phyloP scores from a whole-genome alignment of 2,888 invertebrate genomes.

The Falcaria lacertinaria region DNA sequence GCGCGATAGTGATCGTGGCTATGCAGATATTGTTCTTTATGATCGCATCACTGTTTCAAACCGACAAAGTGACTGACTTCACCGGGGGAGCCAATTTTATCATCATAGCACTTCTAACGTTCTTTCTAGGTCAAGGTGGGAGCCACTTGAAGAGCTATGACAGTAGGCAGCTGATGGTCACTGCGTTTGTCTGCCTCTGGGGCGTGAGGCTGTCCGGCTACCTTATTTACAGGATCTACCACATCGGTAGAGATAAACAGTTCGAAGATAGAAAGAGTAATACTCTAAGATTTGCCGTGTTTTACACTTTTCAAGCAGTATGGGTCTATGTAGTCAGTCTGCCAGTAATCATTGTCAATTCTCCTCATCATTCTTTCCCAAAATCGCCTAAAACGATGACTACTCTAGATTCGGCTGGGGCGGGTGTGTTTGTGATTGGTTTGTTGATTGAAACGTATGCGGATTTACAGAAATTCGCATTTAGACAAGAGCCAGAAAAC shows the following conservation, averaged over 20 bases:
- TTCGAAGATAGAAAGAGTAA: slow-evolving; percentile 94
- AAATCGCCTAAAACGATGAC: slow-evolving; percentile 91
- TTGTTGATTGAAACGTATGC: slow-evolving; percentile 93
- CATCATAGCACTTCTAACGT: slow-evolving; percentile 91
- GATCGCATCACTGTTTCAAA: slow-evolving; percentile 90
- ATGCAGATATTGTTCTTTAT: slow-evolving; percentile 94
- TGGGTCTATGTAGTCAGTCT: slow-evolving; percentile 96
- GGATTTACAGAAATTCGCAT: slow-evolving; percentile 94
- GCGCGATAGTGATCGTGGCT: slow-evolving; percentile 90
- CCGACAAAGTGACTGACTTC: slow-evolving; percentile 95
- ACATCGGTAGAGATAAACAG: slow-evolving; percentile 93
- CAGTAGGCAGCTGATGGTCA: slow-evolving; percentile 94
- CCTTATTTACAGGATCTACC: slow-evolving; percentile 92
- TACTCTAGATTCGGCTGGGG: slow-evolving; percentile 91
- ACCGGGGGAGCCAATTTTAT: slow-evolving; percentile 96
- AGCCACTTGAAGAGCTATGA: slow-evolving; percentile 87
- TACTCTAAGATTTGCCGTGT: slow-evolving; percentile 92
- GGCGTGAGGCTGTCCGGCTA: slow-evolving; percentile 92
- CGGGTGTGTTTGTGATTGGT: slow-evolving; percentile 91
- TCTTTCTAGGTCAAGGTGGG: slow-evolving; percentile 90
- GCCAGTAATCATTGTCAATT: slow-evolving; percentile 94
- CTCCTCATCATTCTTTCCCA: slow-evolving; percentile 87
- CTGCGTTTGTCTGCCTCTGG: slow-evolving; percentile 92
- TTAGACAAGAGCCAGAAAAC: slow-evolving; percentile 92
- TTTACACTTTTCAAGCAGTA: slow-evolving; percentile 94